Percentiles rank a stretch among this genome's conserved stretches.
phyloP scores from a whole-genome alignment of 2,113 vertebrate genomes.

The Labeo rohita region DNA sequence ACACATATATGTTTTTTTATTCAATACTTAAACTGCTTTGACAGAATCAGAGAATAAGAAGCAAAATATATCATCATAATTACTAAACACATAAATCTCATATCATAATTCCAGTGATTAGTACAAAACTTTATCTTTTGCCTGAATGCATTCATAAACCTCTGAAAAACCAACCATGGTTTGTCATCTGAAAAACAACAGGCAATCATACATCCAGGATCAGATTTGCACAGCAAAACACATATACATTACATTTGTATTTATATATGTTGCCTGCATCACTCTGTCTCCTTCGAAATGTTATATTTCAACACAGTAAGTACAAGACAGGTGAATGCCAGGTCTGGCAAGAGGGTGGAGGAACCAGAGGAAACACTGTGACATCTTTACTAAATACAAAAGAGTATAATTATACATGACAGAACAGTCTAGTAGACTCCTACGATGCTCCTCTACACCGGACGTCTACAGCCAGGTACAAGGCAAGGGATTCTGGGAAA shows the following conservation, averaged over 20 bases:
- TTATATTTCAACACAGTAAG: constrained; percentile 4
- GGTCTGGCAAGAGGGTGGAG: not conserved
- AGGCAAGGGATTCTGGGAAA: not conserved
- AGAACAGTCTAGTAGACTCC: not conserved
- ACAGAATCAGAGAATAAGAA: not conserved
- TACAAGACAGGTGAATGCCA: constrained; percentile 24
- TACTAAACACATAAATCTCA: not conserved
- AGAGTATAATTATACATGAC: not conserved
- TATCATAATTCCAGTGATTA: not conserved
- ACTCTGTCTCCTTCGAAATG: not conserved
- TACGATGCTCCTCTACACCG: not conserved
- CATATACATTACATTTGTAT: not conserved
- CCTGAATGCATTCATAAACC: not conserved
- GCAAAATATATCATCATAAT: not conserved
- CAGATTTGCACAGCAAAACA: not conserved
- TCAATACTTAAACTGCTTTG: not conserved
- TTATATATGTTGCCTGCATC: not conserved
- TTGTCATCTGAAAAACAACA: not conserved
- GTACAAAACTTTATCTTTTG: not conserved
- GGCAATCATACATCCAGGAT: constrained; percentile 24
- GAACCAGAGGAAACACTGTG: not conserved
- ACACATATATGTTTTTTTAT: not conserved
- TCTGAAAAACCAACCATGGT: not conserved
- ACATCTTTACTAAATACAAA: constrained; percentile 12
- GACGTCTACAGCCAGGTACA: constrained; percentile 27